phyloP scores from a whole-genome alignment of 2,888 invertebrate species.

The Philaethria dido region DNA sequence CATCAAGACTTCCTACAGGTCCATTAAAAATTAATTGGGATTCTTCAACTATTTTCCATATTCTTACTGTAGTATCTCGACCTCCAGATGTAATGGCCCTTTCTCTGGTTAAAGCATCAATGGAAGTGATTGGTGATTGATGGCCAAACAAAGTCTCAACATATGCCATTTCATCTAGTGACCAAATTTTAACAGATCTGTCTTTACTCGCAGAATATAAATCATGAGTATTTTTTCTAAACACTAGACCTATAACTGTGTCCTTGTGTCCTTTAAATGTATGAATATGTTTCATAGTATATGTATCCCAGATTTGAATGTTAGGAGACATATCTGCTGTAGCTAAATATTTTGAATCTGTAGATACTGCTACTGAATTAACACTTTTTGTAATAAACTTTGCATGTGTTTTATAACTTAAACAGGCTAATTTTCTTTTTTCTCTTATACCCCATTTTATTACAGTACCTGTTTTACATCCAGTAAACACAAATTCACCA shows the following conservation, averaged over 20 bases:
- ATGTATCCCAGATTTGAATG: slow-evolving; percentile 93
- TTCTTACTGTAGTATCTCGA: slow-evolving; percentile 91
- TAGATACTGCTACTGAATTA: slow-evolving; percentile 88
- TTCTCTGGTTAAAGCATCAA: slow-evolving; percentile 94
- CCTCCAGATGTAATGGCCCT: slow-evolving; percentile 95
- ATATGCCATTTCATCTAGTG: slow-evolving; percentile 97
- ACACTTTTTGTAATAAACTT: slow-evolving; percentile 79
- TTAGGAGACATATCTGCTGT: slow-evolving; percentile 79
- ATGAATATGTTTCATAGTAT: slow-evolving; percentile 89
- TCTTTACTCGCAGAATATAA: slow-evolving; percentile 92
- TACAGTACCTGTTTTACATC: slow-evolving; percentile 94
- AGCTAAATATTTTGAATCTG: slow-evolving; percentile 92
- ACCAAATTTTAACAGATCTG: slow-evolving; percentile 96
- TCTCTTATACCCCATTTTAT: slow-evolving; percentile 92
- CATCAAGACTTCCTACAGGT: slow-evolving; percentile 91
- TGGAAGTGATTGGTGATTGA: slow-evolving; percentile 92
- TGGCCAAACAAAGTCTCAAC: slow-evolving; percentile 98
- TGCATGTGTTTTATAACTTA: slow-evolving; percentile 77
- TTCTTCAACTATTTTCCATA: slow-evolving; percentile 99
- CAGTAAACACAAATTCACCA: slow-evolving; percentile 89
- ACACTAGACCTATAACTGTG: slow-evolving; percentile 89
- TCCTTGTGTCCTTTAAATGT: slow-evolving; percentile 92
- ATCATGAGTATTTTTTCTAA: slow-evolving; percentile 93
- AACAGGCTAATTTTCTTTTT: slow-evolving; percentile 84
- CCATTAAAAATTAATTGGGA: slow-evolving; percentile 97